These are phyloP conservation scores for Drosophila rellima DNA, from an alignment of 2,888 invertebrate genomes.

Conservation along the genomic window DNA sequence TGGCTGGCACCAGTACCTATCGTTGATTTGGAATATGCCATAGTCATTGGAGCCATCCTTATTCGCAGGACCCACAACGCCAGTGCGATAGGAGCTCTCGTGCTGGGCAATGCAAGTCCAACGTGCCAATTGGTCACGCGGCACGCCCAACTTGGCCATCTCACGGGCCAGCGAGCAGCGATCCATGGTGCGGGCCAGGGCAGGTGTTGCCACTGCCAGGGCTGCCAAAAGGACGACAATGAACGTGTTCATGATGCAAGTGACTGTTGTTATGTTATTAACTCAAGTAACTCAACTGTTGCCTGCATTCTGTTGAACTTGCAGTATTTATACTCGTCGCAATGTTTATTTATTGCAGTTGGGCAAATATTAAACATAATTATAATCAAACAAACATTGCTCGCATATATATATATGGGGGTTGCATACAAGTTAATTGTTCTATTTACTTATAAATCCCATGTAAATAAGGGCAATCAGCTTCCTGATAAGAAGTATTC, in stretches of 20 bases:
- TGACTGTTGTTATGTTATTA: neutral
- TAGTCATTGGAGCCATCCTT: conserved; percentile 85
- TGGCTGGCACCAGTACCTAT: conserved; percentile 80
- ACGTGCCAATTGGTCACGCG: conserved; percentile 62
- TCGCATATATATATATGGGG: conserved; percentile 20
- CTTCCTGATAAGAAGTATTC: conserved; percentile 25
- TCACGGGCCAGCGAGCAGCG: conserved; percentile 76
- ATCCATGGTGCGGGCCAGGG: conserved; percentile 57
- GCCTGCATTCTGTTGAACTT: neutral
- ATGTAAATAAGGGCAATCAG: conserved; percentile 34
- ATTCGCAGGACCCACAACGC: conserved; percentile 85
- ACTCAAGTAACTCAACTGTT: conserved; percentile 20
- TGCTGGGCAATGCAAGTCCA: conserved; percentile 80
- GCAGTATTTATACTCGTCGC: conserved; percentile 41
- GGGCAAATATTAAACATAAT: conserved; percentile 6
- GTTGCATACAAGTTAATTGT: conserved; percentile 9
- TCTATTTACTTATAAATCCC: conserved; percentile 9
- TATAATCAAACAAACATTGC: conserved; percentile 1
- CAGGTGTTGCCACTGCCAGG: conserved; percentile 44
- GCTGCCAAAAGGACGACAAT: conserved; percentile 25
- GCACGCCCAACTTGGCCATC: conserved; percentile 73
- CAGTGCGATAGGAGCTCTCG: conserved; percentile 83
- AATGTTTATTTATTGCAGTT: conserved; percentile 13
- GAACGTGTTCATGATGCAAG: conserved; percentile 41
- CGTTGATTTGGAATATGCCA: conserved; percentile 83